phyloP scores from a whole-genome alignment of 2,888 invertebrate genomes.

The Aphodius sticticus region DNA sequence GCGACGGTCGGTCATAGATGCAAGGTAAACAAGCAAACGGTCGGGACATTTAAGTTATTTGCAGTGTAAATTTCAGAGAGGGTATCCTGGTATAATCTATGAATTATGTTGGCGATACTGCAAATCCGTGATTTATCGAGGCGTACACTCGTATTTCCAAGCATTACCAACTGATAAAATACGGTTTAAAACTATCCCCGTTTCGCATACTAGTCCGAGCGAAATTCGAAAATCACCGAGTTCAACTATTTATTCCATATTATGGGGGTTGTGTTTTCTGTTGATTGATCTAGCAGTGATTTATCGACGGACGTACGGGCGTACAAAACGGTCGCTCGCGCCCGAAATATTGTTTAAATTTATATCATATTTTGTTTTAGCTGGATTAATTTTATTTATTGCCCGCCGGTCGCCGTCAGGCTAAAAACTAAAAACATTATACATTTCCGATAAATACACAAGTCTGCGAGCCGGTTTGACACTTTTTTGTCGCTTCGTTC shows the following conservation, averaged over 20 bases:
- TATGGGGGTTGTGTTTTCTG: slow-evolving; percentile 48
- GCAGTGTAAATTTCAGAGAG: slow-evolving; percentile 47
- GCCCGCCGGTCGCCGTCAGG: slow-evolving; percentile 39
- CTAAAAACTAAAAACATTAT: slow-evolving; percentile 44
- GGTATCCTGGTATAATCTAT: slow-evolving; percentile 51
- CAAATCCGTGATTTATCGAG: slow-evolving; percentile 56
- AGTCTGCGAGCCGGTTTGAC: slow-evolving; percentile 15
- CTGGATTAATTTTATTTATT: slow-evolving; percentile 52
- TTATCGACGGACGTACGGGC: slow-evolving; percentile 33
- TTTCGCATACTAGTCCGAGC: slow-evolving; percentile 10
- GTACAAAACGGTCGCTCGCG: slow-evolving; percentile 28
- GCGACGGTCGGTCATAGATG: background rate
- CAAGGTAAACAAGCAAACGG: background rate
- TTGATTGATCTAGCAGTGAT: slow-evolving; percentile 51
- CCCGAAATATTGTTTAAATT: slow-evolving; percentile 38
- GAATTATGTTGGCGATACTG: slow-evolving; percentile 55
- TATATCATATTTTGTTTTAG: slow-evolving; percentile 40
- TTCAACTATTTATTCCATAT: slow-evolving; percentile 51
- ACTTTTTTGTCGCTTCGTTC: background rate
- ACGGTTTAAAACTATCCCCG: slow-evolving; percentile 51
- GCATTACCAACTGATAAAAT: slow-evolving; percentile 54
- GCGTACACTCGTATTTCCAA: slow-evolving; percentile 52
- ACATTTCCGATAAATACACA: slow-evolving; percentile 45
- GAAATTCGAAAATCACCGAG: slow-evolving; percentile 46
- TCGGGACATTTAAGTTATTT: slow-evolving; percentile 53